A percentile compares a stretch with the other conserved stretches of the same genome.
Evolutionary conservation across 2,888 invertebrate genomes (phyloP).

Genomic region (Sepioteuthis lessoniana): DNA sequence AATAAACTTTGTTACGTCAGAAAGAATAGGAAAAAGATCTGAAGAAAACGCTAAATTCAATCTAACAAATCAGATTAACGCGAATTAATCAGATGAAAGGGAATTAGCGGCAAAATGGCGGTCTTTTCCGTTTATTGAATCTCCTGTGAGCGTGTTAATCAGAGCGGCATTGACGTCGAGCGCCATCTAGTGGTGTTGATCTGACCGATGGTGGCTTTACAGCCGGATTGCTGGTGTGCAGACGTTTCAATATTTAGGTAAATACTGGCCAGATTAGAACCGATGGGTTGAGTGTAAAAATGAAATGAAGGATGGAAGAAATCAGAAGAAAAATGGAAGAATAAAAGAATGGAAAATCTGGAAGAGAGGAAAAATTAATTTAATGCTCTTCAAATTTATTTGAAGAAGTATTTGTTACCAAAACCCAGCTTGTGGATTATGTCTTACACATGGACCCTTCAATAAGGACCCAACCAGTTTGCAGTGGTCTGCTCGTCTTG

Average conservation of each 20-base stretch:
- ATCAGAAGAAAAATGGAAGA: not conserved
- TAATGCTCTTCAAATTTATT: too few relatives aligned
- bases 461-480: too few relatives aligned
- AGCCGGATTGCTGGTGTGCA: not conserved
- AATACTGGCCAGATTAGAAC: not conserved
- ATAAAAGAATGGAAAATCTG: too few relatives aligned
- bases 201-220: not conserved
- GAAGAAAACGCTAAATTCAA: not conserved
- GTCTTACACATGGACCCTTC: too few relatives aligned
- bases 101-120: conserved; percentile 11
- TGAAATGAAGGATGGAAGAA: not conserved
- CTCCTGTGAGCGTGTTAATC: conserved; percentile 17
- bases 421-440: too few relatives aligned
- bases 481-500: too few relatives aligned
- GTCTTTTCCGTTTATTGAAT: not conserved
- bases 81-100: conserved; percentile 7
- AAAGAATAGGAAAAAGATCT: not conserved
- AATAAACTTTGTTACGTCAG: conserved; percentile 11
- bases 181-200: conserved; percentile 5
- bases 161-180: not conserved
- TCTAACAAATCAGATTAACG: not conserved
- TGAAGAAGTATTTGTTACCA: too few relatives aligned
- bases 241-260: not conserved
- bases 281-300: not conserved
- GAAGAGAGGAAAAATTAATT: too few relatives aligned